A percentile compares a stretch with the other conserved stretches of the same genome.
phyloP scores from a whole-genome alignment of 2,797 vertebrate genomes.

The Lutjanus argentimaculatus region DNA sequence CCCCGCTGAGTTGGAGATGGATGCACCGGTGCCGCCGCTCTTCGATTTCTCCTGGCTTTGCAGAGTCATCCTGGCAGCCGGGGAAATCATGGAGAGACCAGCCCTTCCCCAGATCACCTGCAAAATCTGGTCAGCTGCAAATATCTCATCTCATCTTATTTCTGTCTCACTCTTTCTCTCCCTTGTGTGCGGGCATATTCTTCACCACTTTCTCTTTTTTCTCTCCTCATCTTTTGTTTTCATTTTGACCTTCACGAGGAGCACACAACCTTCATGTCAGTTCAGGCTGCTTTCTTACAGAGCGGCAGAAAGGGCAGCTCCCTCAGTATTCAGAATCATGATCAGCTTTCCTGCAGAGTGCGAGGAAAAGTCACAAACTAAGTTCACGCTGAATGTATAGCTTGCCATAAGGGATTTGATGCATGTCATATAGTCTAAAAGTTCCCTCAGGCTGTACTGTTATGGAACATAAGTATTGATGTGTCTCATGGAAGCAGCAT shows the following conservation, averaged over 20 bases:
- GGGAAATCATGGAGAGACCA: conserved; percentile 50
- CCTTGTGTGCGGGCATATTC: conserved; percentile 15
- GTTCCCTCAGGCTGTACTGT: conserved; percentile 29
- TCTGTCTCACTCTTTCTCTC: not conserved
- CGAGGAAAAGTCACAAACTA: conserved; percentile 45
- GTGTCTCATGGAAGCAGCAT: conserved; percentile 52
- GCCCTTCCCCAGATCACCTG: conserved; percentile 63
- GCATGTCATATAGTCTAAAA: conserved; percentile 27
- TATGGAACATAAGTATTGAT: conserved; percentile 52
- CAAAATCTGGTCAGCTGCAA: conserved; percentile 46
- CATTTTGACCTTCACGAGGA: conserved; percentile 75
- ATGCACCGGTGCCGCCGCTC: conserved; percentile 59
- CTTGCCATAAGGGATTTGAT: conserved; percentile 38
- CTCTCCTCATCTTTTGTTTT: conserved; percentile 50
- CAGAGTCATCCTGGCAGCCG: conserved; percentile 76
- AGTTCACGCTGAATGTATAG: conserved; percentile 33
- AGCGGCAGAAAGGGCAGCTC: conserved; percentile 64
- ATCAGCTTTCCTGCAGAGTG: conserved; percentile 51
- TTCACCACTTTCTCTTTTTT: conserved; percentile 20
- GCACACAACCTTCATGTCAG: conserved; percentile 47
- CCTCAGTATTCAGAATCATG: conserved; percentile 53
- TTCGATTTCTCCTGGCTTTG: conserved; percentile 74
- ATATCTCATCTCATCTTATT: conserved; percentile 40
- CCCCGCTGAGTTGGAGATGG: conserved; percentile 74
- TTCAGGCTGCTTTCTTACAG: conserved; percentile 47